Conservation (phyloP, 2,113 vertebrate species). For the Nettapus auritus region DNA sequence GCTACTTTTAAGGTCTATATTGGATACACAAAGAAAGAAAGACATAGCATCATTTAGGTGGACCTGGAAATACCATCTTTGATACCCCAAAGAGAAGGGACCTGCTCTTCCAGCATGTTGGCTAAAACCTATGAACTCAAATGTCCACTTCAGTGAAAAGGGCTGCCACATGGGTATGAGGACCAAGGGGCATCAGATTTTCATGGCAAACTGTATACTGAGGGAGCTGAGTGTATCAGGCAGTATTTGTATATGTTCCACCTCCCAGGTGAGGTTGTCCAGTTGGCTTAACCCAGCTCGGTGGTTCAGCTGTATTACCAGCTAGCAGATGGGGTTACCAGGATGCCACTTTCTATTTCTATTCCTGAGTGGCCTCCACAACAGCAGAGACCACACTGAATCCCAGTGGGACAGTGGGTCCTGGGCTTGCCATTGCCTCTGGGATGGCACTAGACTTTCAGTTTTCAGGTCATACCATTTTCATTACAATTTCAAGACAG, state of each 20-base stretch:
- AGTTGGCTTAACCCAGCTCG: neutral
- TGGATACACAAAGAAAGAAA: neutral
- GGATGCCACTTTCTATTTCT: neutral
- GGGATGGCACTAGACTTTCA: neutral
- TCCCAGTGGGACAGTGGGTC: neutral
- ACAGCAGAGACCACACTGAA: neutral
- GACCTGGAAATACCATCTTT: neutral
- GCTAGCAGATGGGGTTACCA: neutral
- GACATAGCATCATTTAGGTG: neutral
- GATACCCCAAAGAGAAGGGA: neutral
- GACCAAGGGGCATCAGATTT: neutral
- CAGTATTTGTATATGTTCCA: neutral
- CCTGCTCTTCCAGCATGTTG: neutral
- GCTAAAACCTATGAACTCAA: neutral
- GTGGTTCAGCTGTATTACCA: neutral
- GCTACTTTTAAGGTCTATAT: slow-evolving; percentile 92
- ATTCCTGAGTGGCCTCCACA: neutral
- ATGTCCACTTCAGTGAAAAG: neutral
- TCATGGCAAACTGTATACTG: neutral
- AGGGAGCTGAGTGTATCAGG: fast-evolving
- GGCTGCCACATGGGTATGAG: neutral
- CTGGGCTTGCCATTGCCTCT: fast-evolving
- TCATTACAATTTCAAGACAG: neutral
- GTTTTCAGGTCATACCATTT: neutral
- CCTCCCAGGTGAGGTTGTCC: neutral